Percentiles rank a stretch among this genome's conserved stretches.
These are phyloP conservation scores for Pogonognathellus flavescens DNA, from an alignment of 1,140 invertebrate genomes.

Conservation along the genomic window DNA sequence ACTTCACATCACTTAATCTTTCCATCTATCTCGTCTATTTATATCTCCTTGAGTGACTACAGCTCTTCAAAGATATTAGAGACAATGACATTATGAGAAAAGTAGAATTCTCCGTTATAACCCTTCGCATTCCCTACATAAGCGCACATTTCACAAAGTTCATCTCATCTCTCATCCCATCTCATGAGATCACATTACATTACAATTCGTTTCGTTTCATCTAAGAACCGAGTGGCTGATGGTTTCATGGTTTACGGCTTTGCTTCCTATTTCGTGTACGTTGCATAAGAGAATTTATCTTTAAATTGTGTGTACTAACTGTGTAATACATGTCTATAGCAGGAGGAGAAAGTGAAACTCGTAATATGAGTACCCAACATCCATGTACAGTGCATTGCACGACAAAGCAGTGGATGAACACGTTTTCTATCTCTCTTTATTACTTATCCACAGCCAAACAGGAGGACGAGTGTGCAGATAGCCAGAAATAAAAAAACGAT, in stretches of 20 bases:
- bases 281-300: too few species aligned
- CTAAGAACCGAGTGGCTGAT: not conserved
- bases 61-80: constrained; percentile 17
- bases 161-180: constrained; percentile 35
- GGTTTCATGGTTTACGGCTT: constrained; percentile 33
- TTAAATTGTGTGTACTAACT: too few species aligned
- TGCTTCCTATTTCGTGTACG: not conserved
- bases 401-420: too few species aligned
- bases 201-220: constrained; percentile 48
- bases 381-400: not conserved
- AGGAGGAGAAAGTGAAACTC: too few species aligned
- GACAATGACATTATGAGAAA: constrained; percentile 42
- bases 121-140: constrained; percentile 26
- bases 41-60: constrained; percentile 24
- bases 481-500: constrained; percentile 17
- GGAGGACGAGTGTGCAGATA: not conserved
- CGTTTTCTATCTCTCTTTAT: constrained; percentile 30
- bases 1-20: constrained; percentile 10
- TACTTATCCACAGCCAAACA: constrained; percentile 2
- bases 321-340: too few species aligned
- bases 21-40: constrained; percentile 17
- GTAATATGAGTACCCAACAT: not conserved
- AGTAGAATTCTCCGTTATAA: constrained; percentile 20
- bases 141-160: constrained; percentile 39
- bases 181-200: constrained; percentile 47